Evolutionary conservation across 2,888 invertebrate genomes (phyloP), one percentile per base, ranked within the genome.

Genomic region (Archips crataeganus): DNA sequence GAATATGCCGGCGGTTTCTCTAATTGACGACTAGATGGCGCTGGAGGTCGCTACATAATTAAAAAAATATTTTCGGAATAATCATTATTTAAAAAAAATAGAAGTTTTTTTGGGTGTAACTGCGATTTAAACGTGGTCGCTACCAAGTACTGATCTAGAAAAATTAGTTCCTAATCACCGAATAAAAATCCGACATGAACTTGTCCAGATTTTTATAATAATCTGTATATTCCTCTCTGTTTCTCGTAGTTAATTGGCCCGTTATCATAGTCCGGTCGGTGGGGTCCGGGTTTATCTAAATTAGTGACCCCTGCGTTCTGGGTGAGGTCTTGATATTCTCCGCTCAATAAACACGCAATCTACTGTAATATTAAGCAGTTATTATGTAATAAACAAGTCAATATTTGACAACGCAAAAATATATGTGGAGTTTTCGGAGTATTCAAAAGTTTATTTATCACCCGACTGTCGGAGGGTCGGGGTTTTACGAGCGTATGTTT

Each of bases 301-400:
- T 49, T n/a, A n/a, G 15, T 32, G 42, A 15, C 42, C 61, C 34
- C 11, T 9, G 23, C 23, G 39, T 15, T 39, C 61, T 15, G 61
- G 15, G 61, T 15, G 15, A 61, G 8, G 61, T 61, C 32, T 23
- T 57, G 57, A 32, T 15, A 42, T 42, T 42, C 9, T n/a, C n/a
- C 23, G 61, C 61, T 61, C 15, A 42, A 60, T 61, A 42, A 10
- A 39, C 42, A 42, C n/a, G 49, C 49, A 61, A 61, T 60, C 60
- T n/a, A n/a, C 36, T 34, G 49, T 49, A 49, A 49, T 49, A n/a
- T 3, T 49, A n/a, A n/a, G 11, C 0, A 49, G 5, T 49, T 3
- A n/a, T 49, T n/a, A n/a, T n/a, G n/a, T n/a, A n/a, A n/a, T 49
- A 49, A 5, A 49, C 49, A 49, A n/a, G 49, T 2, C 49, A 49